Conservation (phyloP, 2,113 vertebrate species). For the Anolis carolinensis region DNA sequence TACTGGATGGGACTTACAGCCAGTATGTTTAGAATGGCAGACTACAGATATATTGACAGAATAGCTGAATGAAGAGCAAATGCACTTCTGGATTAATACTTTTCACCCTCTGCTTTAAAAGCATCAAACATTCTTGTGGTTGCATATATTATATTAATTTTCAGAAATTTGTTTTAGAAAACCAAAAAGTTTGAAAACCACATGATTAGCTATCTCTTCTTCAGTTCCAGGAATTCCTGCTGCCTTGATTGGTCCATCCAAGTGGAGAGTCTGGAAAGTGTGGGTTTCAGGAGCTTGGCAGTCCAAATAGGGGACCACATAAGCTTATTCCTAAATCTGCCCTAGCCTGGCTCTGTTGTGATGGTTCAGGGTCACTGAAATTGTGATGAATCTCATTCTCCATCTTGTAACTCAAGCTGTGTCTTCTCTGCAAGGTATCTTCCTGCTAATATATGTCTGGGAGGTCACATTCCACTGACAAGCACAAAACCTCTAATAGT, state of each 20-base stretch:
- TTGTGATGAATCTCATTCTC: neutral
- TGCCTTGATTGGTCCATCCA: neutral
- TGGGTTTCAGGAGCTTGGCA: neutral
- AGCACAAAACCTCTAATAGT: neutral
- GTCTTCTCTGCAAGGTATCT: neutral
- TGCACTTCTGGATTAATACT: neutral
- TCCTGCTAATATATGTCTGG: neutral
- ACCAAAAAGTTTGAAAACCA: neutral
- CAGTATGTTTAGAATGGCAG: neutral
- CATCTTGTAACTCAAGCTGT: slow-evolving; percentile 34
- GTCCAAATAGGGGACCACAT: slow-evolving; percentile 49
- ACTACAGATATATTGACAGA: neutral
- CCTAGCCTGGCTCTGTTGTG: slow-evolving; percentile 1
- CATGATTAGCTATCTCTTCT: neutral
- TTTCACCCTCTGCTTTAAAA: neutral
- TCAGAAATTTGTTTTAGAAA: neutral
- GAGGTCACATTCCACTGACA: neutral
- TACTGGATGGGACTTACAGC: neutral
- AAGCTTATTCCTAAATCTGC: slow-evolving; percentile 33
- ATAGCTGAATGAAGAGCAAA: neutral
- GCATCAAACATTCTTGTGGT: neutral
- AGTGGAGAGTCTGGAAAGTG: neutral
- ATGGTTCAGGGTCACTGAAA: slow-evolving; percentile 34
- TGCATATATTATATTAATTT: no score
- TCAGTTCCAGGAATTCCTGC: neutral